These are phyloP conservation scores for Theocolax elegans DNA, from an alignment of 1,140 invertebrate species.

Conservation along the genomic window DNA sequence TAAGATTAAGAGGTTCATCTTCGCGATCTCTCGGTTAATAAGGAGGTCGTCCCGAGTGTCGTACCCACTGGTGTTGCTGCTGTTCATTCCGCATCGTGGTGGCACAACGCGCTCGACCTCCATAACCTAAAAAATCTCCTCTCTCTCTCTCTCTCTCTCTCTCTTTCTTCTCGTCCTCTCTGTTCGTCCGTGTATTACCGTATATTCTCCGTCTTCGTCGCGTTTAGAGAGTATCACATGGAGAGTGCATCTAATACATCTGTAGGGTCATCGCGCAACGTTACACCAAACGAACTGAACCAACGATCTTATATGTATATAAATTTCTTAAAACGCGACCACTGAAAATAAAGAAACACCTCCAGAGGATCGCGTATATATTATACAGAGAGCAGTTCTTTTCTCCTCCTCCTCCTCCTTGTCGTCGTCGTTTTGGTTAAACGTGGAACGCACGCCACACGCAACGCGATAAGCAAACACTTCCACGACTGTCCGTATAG, in stretches of 20 bases:
- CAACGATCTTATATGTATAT: too few species aligned
- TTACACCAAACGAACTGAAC: too few species aligned
- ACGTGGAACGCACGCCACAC: background rate
- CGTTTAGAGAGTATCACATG: too few species aligned
- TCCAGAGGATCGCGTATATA: too few species aligned
- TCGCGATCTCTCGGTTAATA: slow-evolving; percentile 2
- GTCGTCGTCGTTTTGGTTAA: background rate
- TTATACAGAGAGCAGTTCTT: too few species aligned
- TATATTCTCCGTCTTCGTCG: background rate
- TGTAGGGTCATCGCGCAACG: too few species aligned
- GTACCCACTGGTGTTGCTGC: background rate
- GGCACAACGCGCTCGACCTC: background rate
- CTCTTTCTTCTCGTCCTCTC: background rate
- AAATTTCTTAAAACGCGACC: too few species aligned
- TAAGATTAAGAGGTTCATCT: slow-evolving; percentile 15
- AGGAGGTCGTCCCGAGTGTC: background rate
- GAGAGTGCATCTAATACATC: too few species aligned
- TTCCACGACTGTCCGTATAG: too few species aligned
- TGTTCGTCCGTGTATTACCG: background rate
- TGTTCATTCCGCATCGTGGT: slow-evolving; percentile 16
- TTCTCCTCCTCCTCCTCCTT: background rate
- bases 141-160: background rate
- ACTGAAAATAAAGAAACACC: too few species aligned
- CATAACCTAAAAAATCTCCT: slow-evolving; percentile 27
- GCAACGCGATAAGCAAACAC: background rate